Conservation (phyloP, 2,113 vertebrate species). For the Arvicanthis niloticus region DNA sequence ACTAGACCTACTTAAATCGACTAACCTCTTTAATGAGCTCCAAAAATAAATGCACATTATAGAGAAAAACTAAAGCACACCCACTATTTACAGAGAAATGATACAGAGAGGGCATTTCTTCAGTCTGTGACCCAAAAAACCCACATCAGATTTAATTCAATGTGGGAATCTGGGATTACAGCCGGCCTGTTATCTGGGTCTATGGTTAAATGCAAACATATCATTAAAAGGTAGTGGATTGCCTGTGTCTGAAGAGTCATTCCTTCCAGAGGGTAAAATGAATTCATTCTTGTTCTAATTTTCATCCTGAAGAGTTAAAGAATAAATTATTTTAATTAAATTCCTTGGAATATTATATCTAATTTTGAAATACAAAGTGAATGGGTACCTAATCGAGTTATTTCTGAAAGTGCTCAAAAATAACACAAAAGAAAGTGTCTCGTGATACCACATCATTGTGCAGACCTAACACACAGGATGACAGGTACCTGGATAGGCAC, state of each 20-base stretch:
- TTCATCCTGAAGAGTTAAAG: not conserved
- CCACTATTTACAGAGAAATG: slow-evolving; percentile 73
- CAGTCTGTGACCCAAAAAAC: slow-evolving; percentile 72
- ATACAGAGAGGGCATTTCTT: slow-evolving; percentile 61
- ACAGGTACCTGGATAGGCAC: not conserved
- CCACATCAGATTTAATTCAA: slow-evolving; percentile 72
- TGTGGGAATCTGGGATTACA: slow-evolving; percentile 74
- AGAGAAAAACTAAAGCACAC: slow-evolving; percentile 59
- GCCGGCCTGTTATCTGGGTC: slow-evolving; percentile 49
- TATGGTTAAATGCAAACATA: not conserved
- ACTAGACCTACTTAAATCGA: slow-evolving; percentile 80
- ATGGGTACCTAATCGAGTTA: not conserved
- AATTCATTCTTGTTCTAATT: slow-evolving; percentile 51
- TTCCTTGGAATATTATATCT: not conserved
- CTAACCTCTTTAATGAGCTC: slow-evolving; percentile 79
- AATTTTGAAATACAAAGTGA: slow-evolving; percentile 48
- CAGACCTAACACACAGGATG: not conserved
- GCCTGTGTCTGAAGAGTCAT: not conserved
- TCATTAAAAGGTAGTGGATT: slow-evolving; percentile 35
- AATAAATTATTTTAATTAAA: not conserved
- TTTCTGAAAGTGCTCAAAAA: slow-evolving; percentile 46
- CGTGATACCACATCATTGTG: not conserved
- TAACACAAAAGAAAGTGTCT: not conserved
- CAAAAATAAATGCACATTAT: slow-evolving; percentile 80
- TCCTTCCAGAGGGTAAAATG: not conserved